Evolutionary conservation across 2,888 invertebrate species (phyloP), one percentile per base, ranked within the genome.

Genomic region (Sarcophaga subvicina): DNA sequence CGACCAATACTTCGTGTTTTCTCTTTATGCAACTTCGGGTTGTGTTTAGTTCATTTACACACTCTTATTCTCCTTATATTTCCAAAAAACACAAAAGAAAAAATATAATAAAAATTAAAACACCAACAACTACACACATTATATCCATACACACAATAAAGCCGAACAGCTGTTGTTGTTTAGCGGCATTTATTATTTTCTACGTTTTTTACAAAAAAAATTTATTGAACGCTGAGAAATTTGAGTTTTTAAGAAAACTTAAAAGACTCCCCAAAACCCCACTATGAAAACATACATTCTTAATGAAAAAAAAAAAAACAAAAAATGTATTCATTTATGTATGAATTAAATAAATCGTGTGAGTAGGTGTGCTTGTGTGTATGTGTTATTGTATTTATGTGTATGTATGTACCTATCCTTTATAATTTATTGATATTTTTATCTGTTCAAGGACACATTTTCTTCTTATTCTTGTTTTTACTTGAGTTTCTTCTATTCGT

Each of bases 131-230:
- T 47, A 60, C 62, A n/a, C 47, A 83, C 17, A 72, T 49, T 78
- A 62, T 76, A 85, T 71, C 12, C 54, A 71, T 60, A 62, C 67
- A n/a, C 20, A 83, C 17, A 72, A 47, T 73, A 62, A 80, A 85
- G 71, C 14, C 54, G 76, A 85, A 87, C 87, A 87, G 87, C 87
- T 87, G 87, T 87, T 87, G 78, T 85, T 79, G 75, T 75, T 83
- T 87, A 87, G 86, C 86, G 80, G 80, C 75, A 79, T 84, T 83
- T 87, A 69, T 81, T 83, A 73, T 81, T 84, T 87, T 81, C 73
- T 81, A 71, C 14, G 64, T 67, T 71, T 80, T 71, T 76, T 8
- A 71, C 69, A n/a, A 76, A 54, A 27, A 3, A 71, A 64, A 54
- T 59, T 45, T 59, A 47, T 45, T 62, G 54, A 54, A 54, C 11